Evolutionary conservation across 2,888 invertebrate species (phyloP), one percentile per base, ranked within the genome.

Genomic region (Stramonita haemastoma): DNA sequence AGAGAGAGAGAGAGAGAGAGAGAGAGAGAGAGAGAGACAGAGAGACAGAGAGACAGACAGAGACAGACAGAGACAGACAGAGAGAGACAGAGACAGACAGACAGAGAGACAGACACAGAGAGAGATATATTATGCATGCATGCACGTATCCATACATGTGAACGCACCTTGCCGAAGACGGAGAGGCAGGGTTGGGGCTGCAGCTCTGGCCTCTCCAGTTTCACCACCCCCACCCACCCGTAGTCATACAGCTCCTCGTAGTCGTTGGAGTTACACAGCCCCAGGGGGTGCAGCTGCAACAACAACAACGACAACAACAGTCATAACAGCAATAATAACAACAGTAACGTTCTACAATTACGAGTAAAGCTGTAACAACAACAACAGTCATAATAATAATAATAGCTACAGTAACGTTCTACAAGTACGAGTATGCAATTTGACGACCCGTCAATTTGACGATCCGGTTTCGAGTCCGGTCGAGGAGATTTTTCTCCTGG

Each of bases 201-300:
- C 57, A 92, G 89, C 29, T 93, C 90, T 11, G 93, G 92, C 29
- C 91, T 90, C 90, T 94, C 95, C 79, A 95, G 90, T 90, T 94
- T 94, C 91, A 95, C 93, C 90, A 95, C 94, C 36, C 93, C 94
- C 60, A 95, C 94, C 94, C 94, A 94, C 46, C 94, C 94, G 90
- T 92, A 93, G 73, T 92, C 91, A 81, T 93, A 92, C 19, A 90
- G 90, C n/a, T 93, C 93, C 87, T 94, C 93, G 32, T 93, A 91
- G 90, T 93, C 92, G 87, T 93, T 92, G 66, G 91, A 90, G 87
- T 93, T 93, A 88, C 95, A 95, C 87, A 94, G 89, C 79, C 94
- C 93, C 90, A 94, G 90, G 0, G 95, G 94, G 90, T 95, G 94
- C 46, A 95, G 92, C 94, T 94, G 92, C 57, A 93, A 93, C n/a